Base-by-base conservation (phyloP, 2,888 invertebrate genomes). In the Atethmia centrago region DNA sequence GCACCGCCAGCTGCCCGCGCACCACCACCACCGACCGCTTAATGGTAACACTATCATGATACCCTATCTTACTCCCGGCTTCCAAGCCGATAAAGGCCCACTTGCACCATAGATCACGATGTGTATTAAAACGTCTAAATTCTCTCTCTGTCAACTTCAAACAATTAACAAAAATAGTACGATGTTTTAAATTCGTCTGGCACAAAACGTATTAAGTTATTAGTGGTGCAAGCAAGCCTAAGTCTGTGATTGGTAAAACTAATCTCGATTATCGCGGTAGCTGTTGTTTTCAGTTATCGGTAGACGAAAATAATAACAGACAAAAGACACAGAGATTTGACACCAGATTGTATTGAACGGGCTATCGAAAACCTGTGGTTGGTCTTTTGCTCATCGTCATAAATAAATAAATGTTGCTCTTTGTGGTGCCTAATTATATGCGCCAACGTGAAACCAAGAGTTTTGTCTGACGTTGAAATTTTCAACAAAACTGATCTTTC, bases 31-130 rank as follows among this genome's bases (percentile, higher is more conserved):
- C 72, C 92, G 93, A 65, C 90, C 92, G 64, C 90, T 95, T 89
- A 94, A 96, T 92, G 96, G 95, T 94, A 94, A n/a, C n/a, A n/a
- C 40, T 9, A 40, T 10, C 31, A 31, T 31, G 10, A 19, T n/a
- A n/a, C 9, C n/a, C n/a, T n/a, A n/a, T n/a, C n/a, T n/a, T n/a
- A n/a, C n/a, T n/a, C n/a, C n/a, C n/a, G n/a, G n/a, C n/a, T n/a
- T n/a, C n/a, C n/a, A 7, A 16, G 3, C 19, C 31, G 31, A 16
- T n/a, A n/a, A n/a, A n/a, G n/a, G n/a, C n/a, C n/a, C n/a, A n/a
- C n/a, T n/a, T n/a, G n/a, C n/a, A n/a, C n/a, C n/a, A n/a, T n/a
- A n/a, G n/a, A n/a, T n/a, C n/a, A n/a, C n/a, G n/a, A n/a, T n/a
- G n/a, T n/a, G n/a, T n/a, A n/a, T n/a, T n/a, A n/a, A n/a, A n/a